Base-by-base conservation (phyloP, 1,140 invertebrate genomes). In the Aricia agestis region DNA sequence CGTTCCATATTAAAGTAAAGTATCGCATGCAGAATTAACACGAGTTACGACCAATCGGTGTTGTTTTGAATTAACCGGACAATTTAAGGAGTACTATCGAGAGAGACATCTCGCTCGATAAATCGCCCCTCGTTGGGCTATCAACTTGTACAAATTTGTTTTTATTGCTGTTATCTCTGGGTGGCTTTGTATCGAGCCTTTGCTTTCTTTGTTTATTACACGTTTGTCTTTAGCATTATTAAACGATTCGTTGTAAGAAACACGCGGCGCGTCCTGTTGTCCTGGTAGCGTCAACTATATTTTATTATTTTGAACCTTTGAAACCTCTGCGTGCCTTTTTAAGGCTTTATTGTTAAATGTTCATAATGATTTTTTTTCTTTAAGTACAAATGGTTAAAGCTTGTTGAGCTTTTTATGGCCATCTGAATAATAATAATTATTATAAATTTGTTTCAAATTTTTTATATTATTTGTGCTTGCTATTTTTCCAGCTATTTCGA, bases 81-180 rank as follows among this genome's bases (percentile, higher is more conserved):
- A 80, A 83, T 84, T 83, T 82, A 86, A 86, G 78, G 77, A 79
- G 78, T 82, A 78, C 74, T 78, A 87, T 87, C 85, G 74, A 86
- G 83, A 86, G 72, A 86, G 82, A 85, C 83, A 84, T 90, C 85
- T 87, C 77, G 80, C 69, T 67, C 83, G 85, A 90, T 90, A 89
- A 90, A 90, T 89, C 83, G 85, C 80, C 78, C 74, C 82, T 77
- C 76, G 78, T 78, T 80, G 73, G 76, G 75, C 80, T 81, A 87
- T 89, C 84, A 82, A 85, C 73, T 79, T 75, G 80, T 82, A 88
- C 85, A 88, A 87, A 85, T 87, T 89, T 84, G 85, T 90, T 86
- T 89, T 89, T 89, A 87, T 89, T 85, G 85, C 69, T 84, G 82
- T 86, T 83, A 86, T 82, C 81, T 84, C 79, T 89, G 87, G 87